Evolutionary conservation across 1,140 invertebrate genomes (phyloP).

Genomic region (Drosophila ercepeae): DNA sequence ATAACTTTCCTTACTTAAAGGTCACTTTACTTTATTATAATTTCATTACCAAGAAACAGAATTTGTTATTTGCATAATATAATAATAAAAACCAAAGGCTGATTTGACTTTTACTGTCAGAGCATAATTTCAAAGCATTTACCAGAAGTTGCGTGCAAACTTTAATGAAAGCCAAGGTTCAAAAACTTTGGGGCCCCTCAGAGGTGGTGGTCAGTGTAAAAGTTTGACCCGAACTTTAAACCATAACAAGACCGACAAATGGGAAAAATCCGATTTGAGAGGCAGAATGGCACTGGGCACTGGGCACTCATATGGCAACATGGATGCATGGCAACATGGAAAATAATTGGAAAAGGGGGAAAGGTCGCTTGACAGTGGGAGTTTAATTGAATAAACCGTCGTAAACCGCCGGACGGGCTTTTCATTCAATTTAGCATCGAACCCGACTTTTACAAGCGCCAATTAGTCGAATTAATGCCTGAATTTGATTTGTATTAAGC

Average conservation of each 20-base stretch:
- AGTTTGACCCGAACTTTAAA: slow-evolving; percentile 1
- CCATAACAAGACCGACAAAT: background rate
- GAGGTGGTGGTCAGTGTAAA: slow-evolving; percentile 17
- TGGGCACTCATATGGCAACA: background rate
- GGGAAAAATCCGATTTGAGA: slow-evolving; percentile 8
- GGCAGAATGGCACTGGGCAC: no score
- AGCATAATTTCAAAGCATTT: background rate
- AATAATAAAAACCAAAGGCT: background rate
- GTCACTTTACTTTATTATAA: background rate
- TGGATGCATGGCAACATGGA: background rate
- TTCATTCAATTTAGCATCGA: slow-evolving; percentile 54
- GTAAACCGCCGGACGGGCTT: slow-evolving; percentile 46
- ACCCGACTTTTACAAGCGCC: slow-evolving; percentile 40
- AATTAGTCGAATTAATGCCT: slow-evolving; percentile 58
- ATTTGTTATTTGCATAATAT: background rate
- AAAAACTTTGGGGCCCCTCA: slow-evolving; percentile 6
- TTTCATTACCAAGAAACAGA: background rate
- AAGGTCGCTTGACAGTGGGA: slow-evolving; percentile 2
- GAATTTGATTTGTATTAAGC: slow-evolving; percentile 60
- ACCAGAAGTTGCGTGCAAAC: background rate
- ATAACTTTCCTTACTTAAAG: background rate
- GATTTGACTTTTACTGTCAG: background rate
- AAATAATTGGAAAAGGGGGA: background rate
- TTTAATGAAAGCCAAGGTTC: slow-evolving; percentile 6
- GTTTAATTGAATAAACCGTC: slow-evolving; percentile 51